Evolutionary conservation across 2,797 vertebrate genomes (phyloP), one percentile per base, ranked within the genome.

Genomic region (Coilia nasus): DNA sequence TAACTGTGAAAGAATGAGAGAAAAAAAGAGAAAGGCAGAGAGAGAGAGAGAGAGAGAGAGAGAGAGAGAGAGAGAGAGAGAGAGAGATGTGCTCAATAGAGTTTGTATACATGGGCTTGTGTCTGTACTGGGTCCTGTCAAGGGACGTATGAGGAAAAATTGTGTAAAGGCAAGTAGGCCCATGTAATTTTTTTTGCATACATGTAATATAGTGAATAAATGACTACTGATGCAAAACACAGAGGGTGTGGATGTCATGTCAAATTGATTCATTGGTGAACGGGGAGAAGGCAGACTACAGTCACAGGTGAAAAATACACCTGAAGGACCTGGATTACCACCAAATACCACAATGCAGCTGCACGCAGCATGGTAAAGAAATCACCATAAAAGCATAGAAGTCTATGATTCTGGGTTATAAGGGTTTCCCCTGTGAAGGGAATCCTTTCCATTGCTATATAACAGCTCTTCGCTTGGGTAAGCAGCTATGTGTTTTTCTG

Each of bases 281-380:
- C 3, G 7, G 71, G 71, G 71, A 78, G 35, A 78, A 7, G 71
- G 35, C 19, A 78, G 17, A 44, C 71, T 44, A 44, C 71, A 21
- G 71, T 19, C 31, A 78, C 71, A 78, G 71, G 71, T 78, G 71
- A 78, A 31, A 78, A 78, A 44, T 21, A 78, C 35, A 78, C 71
- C 71, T 78, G 71, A 44, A 78, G 71, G 17, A 78, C 41, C 41
- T 78, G 71, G 19, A 78, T 7, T 2, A 44, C 71, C 71, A 44
- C 35, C 31, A 44, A 78, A 44, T 44, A 44, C 71, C 71, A 44
- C 71, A 7, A 9, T 1, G 35, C 71, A 44, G 71, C 71, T 78
- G 35, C 71, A 21, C 14, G 2, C 19, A 14, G 35, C 17, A 78
- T 78, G 71, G 71, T 78, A 78, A 78, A 78, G 71, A 78, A n/a